Conservation (phyloP, 1,140 invertebrate genomes). For the Tachypleus tridentatus region DNA sequence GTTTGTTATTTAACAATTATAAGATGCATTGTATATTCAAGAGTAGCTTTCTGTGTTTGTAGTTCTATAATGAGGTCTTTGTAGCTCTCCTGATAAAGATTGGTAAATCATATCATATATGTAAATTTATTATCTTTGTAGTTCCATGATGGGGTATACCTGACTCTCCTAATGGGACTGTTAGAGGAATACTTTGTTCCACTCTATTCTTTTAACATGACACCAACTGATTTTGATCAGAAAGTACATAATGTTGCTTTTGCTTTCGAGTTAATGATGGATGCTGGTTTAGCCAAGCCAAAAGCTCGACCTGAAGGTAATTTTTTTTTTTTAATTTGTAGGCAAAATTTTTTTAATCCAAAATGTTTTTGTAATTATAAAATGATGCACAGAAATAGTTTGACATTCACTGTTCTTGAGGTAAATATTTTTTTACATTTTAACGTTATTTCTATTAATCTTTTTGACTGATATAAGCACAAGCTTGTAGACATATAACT, state of each 20-base stretch:
- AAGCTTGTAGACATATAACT: no score
- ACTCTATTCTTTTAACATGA: slow-evolving; percentile 69
- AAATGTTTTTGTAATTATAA: neutral
- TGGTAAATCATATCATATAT: no score
- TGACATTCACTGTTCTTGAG: slow-evolving; percentile 5
- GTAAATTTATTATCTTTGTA: no score
- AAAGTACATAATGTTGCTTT: slow-evolving; percentile 95
- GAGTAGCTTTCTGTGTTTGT: no score
- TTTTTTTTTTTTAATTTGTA: slow-evolving; percentile 5
- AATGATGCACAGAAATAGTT: no score
- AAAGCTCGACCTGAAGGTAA: slow-evolving; percentile 92
- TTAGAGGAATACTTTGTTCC: slow-evolving; percentile 97
- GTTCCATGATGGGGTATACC: slow-evolving; percentile 94
- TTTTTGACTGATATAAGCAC: no score
- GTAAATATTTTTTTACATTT: neutral
- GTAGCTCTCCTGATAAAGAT: no score
- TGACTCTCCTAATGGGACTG: slow-evolving; percentile 88
- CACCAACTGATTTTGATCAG: slow-evolving; percentile 57
- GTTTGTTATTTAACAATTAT: no score
- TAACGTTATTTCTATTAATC: neutral
- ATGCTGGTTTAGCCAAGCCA: slow-evolving; percentile 87
- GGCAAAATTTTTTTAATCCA: neutral
- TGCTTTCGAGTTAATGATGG: slow-evolving; percentile 96
- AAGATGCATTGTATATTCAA: no score
- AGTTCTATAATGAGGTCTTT: no score